Percentiles rank a stretch among this genome's conserved stretches.
phyloP scores from a whole-genome alignment of 2,113 vertebrate species.

The Conger conger region DNA sequence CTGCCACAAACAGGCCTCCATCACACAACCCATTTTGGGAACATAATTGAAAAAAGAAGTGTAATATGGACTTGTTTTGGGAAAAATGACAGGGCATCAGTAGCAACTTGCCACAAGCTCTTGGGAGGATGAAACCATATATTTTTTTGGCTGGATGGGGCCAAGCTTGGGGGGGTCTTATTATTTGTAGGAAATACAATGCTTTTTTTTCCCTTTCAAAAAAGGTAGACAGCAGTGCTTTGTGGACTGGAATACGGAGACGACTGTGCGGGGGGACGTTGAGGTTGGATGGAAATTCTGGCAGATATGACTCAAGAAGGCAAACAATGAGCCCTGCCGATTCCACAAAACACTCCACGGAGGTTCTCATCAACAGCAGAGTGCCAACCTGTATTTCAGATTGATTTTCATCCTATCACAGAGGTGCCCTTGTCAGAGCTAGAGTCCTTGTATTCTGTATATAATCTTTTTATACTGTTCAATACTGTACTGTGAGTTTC shows the following conservation, averaged over 20 bases:
- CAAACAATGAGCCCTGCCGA: neutral
- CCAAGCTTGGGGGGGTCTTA: conserved; percentile 47
- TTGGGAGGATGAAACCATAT: conserved; percentile 40
- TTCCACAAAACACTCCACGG: neutral
- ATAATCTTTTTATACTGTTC: neutral
- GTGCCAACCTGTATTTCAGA: neutral
- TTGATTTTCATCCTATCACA: neutral
- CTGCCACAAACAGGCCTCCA: conserved; percentile 61
- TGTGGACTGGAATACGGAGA: neutral
- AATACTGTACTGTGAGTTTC: neutral
- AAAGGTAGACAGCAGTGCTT: neutral
- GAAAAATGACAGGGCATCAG: conserved; percentile 58
- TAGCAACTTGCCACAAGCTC: conserved; percentile 53
- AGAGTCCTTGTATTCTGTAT: neutral
- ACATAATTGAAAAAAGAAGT: conserved; percentile 50
- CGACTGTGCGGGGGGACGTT: neutral
- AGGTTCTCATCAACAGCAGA: neutral
- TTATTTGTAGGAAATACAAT: conserved; percentile 1
- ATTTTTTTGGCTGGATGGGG: conserved; percentile 43
- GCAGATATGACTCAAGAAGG: neutral
- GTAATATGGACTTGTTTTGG: conserved; percentile 50
- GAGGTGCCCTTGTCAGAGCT: neutral
- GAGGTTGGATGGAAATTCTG: neutral
- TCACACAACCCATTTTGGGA: conserved; percentile 37
- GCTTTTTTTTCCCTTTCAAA: neutral